A percentile compares a stretch with the other conserved stretches of the same genome.
phyloP scores from a whole-genome alignment of 2,797 vertebrate genomes.

The Cyclopterus lumpus region DNA sequence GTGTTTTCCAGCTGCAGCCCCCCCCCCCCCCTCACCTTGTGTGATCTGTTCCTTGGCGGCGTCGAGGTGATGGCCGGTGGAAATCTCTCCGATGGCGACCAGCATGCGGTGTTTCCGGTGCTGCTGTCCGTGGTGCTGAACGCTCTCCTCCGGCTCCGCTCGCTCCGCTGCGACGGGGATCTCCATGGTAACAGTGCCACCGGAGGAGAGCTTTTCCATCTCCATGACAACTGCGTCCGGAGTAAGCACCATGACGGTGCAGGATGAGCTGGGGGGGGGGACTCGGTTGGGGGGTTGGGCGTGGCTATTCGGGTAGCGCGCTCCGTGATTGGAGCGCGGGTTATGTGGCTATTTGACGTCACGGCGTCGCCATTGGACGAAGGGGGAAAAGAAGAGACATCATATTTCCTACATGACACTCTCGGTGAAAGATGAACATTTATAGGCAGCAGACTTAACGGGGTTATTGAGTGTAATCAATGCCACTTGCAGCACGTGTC shows the following conservation, averaged over 20 bases:
- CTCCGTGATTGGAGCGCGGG: conserved; percentile 81
- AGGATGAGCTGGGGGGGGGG: conserved; percentile 61
- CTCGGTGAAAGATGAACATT: background rate
- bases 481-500: background rate
- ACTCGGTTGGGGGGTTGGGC: conserved; percentile 63
- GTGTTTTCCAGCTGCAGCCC: background rate
- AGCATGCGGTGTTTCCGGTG: conserved; percentile 84
- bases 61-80: conserved; percentile 85
- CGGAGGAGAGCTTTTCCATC: conserved; percentile 82
- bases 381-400: conserved; percentile 36
- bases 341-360: conserved; percentile 79
- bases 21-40: conserved; percentile 76
- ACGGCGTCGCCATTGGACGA: conserved; percentile 49
- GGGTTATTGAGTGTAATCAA: background rate
- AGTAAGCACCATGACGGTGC: conserved; percentile 65
- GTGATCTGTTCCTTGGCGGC: conserved; percentile 86
- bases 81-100: conserved; percentile 89
- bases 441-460: too few species aligned
- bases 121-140: conserved; percentile 78
- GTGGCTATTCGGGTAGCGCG: conserved; percentile 36
- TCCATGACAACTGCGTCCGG: conserved; percentile 91
- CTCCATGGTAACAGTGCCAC: conserved; percentile 89
- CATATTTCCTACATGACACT: conserved; percentile 22
- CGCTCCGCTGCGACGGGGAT: conserved; percentile 73
- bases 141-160: conserved; percentile 48